phyloP scores from a whole-genome alignment of 1,140 invertebrate species.

The Lordiphosa mommai region DNA sequence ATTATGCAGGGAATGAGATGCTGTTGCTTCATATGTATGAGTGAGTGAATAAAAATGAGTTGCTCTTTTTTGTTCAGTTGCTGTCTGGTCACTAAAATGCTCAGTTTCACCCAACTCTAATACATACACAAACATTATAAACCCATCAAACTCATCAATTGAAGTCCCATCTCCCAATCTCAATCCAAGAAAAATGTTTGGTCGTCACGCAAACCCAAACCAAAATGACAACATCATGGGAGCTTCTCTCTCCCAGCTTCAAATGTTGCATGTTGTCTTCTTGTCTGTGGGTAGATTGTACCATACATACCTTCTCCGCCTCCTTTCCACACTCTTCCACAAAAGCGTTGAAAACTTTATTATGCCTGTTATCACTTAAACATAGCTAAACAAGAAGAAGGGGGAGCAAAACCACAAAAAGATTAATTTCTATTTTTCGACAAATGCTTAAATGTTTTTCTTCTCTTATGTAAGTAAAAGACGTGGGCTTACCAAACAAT shows the following conservation, averaged over 20 bases:
- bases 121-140: slow-evolving; percentile 27
- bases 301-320: not conserved
- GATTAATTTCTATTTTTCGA: slow-evolving; percentile 47
- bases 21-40: no score
- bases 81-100: no score
- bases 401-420: slow-evolving; percentile 10
- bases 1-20: no score
- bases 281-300: slow-evolving; percentile 28
- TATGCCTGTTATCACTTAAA: slow-evolving; percentile 42
- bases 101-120: no score
- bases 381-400: not conserved
- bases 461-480: slow-evolving; percentile 10
- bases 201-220: slow-evolving; percentile 38
- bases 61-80: no score
- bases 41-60: no score
- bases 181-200: slow-evolving; percentile 25
- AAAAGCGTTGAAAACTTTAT: slow-evolving; percentile 62
- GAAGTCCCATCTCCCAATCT: slow-evolving; percentile 23
- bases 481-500: slow-evolving; percentile 42
- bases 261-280: slow-evolving; percentile 27
- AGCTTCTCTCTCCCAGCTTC: slow-evolving; percentile 6
- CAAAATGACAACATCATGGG: slow-evolving; percentile 50
- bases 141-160: slow-evolving; percentile 51
- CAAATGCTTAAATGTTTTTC: slow-evolving; percentile 12
- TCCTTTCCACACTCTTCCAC: not conserved